Evolutionary conservation across 2,888 invertebrate genomes (phyloP).

Genomic region (Opisthograptis luteolata): DNA sequence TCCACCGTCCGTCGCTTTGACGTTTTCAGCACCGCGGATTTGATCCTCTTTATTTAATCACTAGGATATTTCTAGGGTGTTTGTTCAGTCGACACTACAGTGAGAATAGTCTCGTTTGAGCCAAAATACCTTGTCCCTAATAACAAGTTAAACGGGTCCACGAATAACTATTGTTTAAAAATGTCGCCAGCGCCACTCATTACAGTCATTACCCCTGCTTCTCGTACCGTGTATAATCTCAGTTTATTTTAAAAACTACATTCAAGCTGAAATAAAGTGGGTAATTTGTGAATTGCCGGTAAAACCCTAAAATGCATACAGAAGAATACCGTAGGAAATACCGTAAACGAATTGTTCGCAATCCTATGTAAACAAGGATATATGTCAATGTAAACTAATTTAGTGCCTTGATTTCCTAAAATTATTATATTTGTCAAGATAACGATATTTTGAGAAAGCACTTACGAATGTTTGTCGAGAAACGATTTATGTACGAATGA

Average conservation of each 20-base stretch:
- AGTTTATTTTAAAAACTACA: constrained; percentile 16
- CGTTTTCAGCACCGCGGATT: constrained; percentile 26
- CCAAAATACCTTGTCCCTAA: constrained; percentile 53
- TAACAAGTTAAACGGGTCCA: constrained; percentile 38
- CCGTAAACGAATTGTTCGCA: constrained; percentile 11
- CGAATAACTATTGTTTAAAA: constrained; percentile 44
- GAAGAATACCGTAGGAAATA: constrained; percentile 17
- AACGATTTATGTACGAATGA: neutral
- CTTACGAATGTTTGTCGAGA: neutral
- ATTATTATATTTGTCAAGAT: constrained; percentile 32
- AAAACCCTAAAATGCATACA: constrained; percentile 13
- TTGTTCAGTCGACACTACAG: neutral
- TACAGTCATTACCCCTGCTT: constrained; percentile 29
- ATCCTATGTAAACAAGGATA: constrained; percentile 14
- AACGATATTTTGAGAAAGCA: neutral
- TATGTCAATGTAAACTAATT: constrained; percentile 33
- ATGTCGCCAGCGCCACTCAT: too few relatives aligned
- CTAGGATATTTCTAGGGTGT: neutral
- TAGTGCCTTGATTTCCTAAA: constrained; percentile 43
- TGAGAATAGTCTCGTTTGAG: constrained; percentile 37
- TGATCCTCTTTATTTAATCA: constrained; percentile 20
- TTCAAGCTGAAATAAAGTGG: constrained; percentile 4
- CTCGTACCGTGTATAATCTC: constrained; percentile 26
- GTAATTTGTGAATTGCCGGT: constrained; percentile 5
- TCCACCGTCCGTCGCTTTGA: constrained; percentile 42